Conservation (phyloP, 2,797 vertebrate genomes). For the Syndactyla subalaris region DNA sequence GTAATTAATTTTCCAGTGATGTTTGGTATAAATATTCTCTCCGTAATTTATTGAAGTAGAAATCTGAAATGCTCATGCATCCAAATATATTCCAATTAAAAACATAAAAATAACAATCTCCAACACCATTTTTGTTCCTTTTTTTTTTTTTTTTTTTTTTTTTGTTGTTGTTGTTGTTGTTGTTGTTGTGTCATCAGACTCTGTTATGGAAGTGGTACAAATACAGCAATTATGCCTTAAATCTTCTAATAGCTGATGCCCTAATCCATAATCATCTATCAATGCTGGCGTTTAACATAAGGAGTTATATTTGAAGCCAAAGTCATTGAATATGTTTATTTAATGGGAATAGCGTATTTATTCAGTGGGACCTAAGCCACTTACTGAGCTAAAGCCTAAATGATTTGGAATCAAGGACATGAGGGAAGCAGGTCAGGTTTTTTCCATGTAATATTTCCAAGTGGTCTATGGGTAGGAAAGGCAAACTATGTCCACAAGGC, state of each 20-base stretch:
- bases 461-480: neutral
- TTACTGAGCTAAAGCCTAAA: slow-evolving; percentile 8
- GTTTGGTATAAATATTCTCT: slow-evolving; percentile 31
- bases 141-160: neutral
- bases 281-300: neutral
- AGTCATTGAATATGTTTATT: neutral
- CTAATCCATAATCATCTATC: neutral
- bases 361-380: neutral
- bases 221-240: neutral
- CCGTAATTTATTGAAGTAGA: slow-evolving; percentile 23
- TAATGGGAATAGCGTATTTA: neutral
- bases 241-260: neutral
- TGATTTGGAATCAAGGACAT: neutral
- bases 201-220: neutral
- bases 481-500: neutral
- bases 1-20: slow-evolving; percentile 41
- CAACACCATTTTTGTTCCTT: neutral
- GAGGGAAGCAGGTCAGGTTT: neutral
- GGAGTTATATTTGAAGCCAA: neutral
- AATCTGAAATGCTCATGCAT: neutral
- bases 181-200: neutral
- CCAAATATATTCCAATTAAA: neutral
- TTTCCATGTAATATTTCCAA: neutral
- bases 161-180: neutral
- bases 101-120: neutral